These are phyloP conservation scores for Proterorhinus semilunaris DNA, from an alignment of 2,113 vertebrate species.

Conservation along the genomic window DNA sequence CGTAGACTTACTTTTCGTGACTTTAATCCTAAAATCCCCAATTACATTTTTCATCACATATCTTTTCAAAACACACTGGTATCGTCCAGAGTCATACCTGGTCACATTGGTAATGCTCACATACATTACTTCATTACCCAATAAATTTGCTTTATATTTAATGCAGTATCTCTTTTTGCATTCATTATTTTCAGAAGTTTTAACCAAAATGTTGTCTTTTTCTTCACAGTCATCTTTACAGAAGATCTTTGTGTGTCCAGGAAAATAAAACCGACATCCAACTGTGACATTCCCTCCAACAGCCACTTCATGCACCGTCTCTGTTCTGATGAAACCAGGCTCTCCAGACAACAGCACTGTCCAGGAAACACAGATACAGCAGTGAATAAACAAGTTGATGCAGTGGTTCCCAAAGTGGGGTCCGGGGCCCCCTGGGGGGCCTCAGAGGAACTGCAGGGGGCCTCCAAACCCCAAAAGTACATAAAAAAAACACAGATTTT, in stretches of 20 bases:
- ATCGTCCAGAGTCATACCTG: neutral
- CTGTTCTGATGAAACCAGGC: neutral
- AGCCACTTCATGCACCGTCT: neutral
- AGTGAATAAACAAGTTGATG: too few relatives aligned
- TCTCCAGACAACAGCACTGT: neutral
- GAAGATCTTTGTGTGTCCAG: neutral
- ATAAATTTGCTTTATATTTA: neutral
- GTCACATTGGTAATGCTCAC: neutral
- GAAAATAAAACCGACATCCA: neutral
- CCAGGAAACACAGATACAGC: neutral
- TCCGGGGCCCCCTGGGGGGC: too few relatives aligned
- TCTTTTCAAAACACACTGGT: neutral
- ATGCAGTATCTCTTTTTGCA: neutral
- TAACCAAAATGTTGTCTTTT: neutral
- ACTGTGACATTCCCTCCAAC: neutral
- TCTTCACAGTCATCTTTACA: neutral
- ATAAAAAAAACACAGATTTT: too few relatives aligned
- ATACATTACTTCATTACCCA: neutral
- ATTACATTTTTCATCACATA: neutral
- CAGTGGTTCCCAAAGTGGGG: too few relatives aligned
- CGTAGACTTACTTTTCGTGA: neutral
- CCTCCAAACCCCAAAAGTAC: too few relatives aligned
- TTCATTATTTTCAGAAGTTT: neutral
- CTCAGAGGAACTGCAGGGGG: too few relatives aligned
- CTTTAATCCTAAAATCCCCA: neutral